Evolutionary conservation across 2,888 invertebrate genomes (phyloP), one percentile per base, ranked within the genome.

Genomic region (Chironomus riparius): DNA sequence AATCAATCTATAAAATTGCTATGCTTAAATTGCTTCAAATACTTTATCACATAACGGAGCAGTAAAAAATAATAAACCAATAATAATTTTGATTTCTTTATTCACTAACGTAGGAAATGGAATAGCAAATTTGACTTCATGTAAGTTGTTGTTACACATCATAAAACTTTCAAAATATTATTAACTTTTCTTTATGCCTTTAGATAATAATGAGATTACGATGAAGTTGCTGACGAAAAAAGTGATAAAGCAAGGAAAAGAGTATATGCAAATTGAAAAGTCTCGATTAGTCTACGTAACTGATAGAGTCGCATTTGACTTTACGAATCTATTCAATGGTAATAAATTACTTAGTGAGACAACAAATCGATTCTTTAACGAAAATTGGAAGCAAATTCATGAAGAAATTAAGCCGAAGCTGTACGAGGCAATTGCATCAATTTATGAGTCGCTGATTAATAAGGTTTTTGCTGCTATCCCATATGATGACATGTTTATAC

Each of bases 351-450:
- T 65, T 3, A 24, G 65, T 22, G 65, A 65, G 3, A 65, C 65
- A 21, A 65, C 65, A 24, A 65, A 65, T 65, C 65, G 65, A 65
- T 65, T 65, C 22, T 65, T 65, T 21, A 65, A 65, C 24, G 22
- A 65, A 21, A 65, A 65, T 65, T 65, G 65, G 65, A 65, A 24
- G 21, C 65, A 65, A 65, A 65, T 65, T 65, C 65, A 65, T 13
- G 65, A 65, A 22, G 65, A 65, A 12, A 13, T 65, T 1, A 21
- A 24, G 24, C 65, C 65, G 3, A 18, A 22, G 5, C 21, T 65
- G 4, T 65, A 65, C 24, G 65, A 65, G 13, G 65, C 65, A 2
- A 65, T 65, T 24, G 65, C 65, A 65, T 65, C 65, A 12, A 65
- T 65, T 21, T 65, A 65, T 24, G 65, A 65, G 21, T 24, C 21